Percentiles rank a stretch among this genome's conserved stretches.
Conservation (phyloP, 2,888 invertebrate genomes). For the Nomada hirtipes region DNA sequence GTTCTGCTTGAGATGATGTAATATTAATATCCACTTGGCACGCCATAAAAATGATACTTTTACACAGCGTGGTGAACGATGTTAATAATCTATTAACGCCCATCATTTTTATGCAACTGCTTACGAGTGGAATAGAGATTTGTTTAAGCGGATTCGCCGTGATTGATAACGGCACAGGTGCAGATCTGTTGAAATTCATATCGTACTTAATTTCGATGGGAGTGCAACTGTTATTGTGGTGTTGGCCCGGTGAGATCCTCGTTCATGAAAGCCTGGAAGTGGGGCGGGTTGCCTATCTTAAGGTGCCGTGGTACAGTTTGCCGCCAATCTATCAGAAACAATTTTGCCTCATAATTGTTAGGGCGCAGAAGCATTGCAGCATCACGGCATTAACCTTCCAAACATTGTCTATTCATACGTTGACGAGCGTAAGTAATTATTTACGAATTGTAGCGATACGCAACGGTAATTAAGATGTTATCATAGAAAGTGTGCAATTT, state of each 20-base stretch:
- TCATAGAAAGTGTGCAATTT: too few relatives aligned
- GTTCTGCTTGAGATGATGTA: too few relatives aligned
- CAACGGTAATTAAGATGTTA: background rate
- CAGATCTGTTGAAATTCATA: slow-evolving; percentile 54
- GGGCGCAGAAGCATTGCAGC: slow-evolving; percentile 55
- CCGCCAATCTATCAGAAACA: slow-evolving; percentile 38
- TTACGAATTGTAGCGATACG: background rate
- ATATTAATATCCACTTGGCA: too few relatives aligned
- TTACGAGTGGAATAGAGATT: slow-evolving; percentile 65
- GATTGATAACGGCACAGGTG: slow-evolving; percentile 17
- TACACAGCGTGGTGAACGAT: slow-evolving; percentile 59
- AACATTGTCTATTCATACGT: slow-evolving; percentile 52
- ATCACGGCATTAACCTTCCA: slow-evolving; percentile 59
- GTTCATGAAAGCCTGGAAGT: slow-evolving; percentile 59
- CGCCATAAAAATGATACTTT: background rate
- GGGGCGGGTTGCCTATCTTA: slow-evolving; percentile 46
- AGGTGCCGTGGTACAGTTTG: slow-evolving; percentile 63
- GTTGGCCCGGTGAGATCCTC: slow-evolving; percentile 65
- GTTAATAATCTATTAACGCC: slow-evolving; percentile 61
- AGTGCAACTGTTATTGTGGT: slow-evolving; percentile 60
- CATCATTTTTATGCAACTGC: slow-evolving; percentile 65
- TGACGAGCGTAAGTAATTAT: slow-evolving; percentile 59
- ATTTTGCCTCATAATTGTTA: slow-evolving; percentile 57
- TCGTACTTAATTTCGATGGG: slow-evolving; percentile 53
- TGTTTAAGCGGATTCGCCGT: slow-evolving; percentile 67